phyloP scores from a whole-genome alignment of 2,113 vertebrate species.

The Nycticorax nycticorax region DNA sequence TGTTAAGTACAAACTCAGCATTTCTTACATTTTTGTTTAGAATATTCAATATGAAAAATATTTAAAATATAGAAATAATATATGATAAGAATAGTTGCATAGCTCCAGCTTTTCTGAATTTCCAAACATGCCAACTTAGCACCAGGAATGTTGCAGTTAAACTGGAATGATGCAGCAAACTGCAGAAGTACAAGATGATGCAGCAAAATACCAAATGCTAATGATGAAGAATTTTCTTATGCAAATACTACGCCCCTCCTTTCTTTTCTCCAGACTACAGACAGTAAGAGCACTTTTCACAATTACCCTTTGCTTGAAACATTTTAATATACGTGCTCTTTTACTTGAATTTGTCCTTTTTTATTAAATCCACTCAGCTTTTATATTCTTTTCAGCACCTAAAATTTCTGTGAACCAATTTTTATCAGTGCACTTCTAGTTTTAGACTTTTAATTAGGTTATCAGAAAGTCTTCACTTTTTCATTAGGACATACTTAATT shows the following conservation, averaged over 20 bases:
- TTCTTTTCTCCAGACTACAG: background rate
- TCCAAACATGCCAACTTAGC: background rate
- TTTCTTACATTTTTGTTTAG: background rate
- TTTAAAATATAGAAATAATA: background rate
- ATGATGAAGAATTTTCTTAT: background rate
- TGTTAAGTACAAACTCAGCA: background rate
- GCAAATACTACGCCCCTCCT: background rate
- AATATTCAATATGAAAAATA: background rate
- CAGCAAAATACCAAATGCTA: background rate
- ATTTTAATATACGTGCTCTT: background rate
- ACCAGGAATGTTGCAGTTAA: background rate
- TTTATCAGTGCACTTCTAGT: background rate
- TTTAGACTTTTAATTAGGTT: slow-evolving; percentile 24
- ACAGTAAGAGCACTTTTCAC: background rate
- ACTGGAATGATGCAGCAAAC: background rate
- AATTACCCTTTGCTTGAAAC: background rate
- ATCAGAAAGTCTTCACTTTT: slow-evolving; percentile 1
- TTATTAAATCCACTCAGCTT: background rate
- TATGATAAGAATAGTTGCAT: background rate
- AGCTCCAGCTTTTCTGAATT: background rate
- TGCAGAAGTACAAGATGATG: background rate
- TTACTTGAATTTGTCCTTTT: background rate
- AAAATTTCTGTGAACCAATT: background rate
- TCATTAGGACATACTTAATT: background rate
- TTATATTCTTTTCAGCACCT: background rate